Evolutionary conservation across 2,797 vertebrate species (phyloP).

Genomic region (Falco naumanni): DNA sequence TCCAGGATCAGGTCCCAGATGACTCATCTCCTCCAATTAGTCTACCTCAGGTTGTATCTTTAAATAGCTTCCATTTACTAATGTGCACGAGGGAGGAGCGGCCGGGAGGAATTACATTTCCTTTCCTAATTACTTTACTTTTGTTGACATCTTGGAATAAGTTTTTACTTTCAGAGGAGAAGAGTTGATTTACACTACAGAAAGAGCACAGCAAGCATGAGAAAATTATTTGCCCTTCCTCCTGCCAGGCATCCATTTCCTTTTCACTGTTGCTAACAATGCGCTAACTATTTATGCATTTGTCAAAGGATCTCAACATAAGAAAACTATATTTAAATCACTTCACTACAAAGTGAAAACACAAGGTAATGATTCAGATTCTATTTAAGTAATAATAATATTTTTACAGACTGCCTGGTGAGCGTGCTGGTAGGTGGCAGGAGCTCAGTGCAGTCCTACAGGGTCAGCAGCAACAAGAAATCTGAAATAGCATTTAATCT

Average conservation of each 20-base stretch:
- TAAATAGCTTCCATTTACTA: slow-evolving; percentile 60
- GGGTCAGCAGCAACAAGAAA: slow-evolving; percentile 14
- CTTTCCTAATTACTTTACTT: slow-evolving; percentile 67
- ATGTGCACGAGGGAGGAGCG: slow-evolving; percentile 6
- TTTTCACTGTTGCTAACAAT: slow-evolving; percentile 69
- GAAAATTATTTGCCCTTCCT: slow-evolving; percentile 73
- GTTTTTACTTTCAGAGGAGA: slow-evolving; percentile 69
- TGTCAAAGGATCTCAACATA: slow-evolving; percentile 56
- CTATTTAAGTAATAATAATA: slow-evolving; percentile 72
- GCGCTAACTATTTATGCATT: slow-evolving; percentile 70
- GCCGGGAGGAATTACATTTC: slow-evolving; percentile 62
- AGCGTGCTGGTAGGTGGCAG: slow-evolving; percentile 2
- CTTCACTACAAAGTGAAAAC: slow-evolving; percentile 61
- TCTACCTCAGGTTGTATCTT: slow-evolving; percentile 23
- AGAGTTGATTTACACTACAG: slow-evolving; percentile 66
- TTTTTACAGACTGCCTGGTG: slow-evolving; percentile 61
- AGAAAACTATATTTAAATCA: slow-evolving; percentile 72
- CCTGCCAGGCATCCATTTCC: slow-evolving; percentile 67
- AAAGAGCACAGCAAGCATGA: slow-evolving; percentile 68
- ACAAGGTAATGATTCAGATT: slow-evolving; percentile 62
- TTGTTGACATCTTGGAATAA: slow-evolving; percentile 62
- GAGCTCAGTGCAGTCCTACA: not conserved
- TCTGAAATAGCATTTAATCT: slow-evolving; percentile 24
- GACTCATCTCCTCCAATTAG: slow-evolving; percentile 61
- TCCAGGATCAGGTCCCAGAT: slow-evolving; percentile 59